phyloP scores from a whole-genome alignment of 64 coral and sea anemone species.

The Porites australiensis region DNA sequence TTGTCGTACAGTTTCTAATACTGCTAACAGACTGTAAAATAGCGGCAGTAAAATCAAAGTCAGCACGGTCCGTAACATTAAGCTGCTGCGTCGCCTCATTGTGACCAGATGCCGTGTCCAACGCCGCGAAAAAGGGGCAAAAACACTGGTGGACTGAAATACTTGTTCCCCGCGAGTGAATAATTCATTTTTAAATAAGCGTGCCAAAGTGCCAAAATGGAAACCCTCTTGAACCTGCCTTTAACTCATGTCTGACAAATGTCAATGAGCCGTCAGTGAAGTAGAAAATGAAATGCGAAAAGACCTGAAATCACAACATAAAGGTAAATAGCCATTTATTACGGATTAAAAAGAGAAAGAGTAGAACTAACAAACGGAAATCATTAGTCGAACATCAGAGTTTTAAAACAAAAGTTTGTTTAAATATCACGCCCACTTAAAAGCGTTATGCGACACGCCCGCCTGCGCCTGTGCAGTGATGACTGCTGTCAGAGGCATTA shows the following conservation, averaged over 20 bases:
- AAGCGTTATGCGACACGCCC: conserved; percentile 7
- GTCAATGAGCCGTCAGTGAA: background rate
- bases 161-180: background rate
- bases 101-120: background rate
- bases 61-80: background rate
- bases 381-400: conserved; percentile 30
- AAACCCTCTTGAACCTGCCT: conserved; percentile 40
- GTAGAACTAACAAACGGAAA: conserved; percentile 31
- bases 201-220: background rate
- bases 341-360: conserved; percentile 5
- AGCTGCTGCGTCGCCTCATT: conserved; percentile 24
- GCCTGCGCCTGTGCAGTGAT: conserved; percentile 7
- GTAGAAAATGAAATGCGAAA: conserved; percentile 3
- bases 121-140: background rate
- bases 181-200: conserved; percentile 13
- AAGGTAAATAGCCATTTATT: background rate
- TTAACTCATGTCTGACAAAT: conserved; percentile 16
- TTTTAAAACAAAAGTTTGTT: conserved; percentile 16
- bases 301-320: background rate
- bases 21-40: conserved; percentile 31
- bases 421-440: conserved; percentile 49
- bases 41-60: conserved; percentile 19
- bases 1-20: conserved; percentile 31
- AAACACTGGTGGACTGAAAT: background rate
- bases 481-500: no score